Conservation (phyloP, 2,113 vertebrate species). For the Scomber colias region DNA sequence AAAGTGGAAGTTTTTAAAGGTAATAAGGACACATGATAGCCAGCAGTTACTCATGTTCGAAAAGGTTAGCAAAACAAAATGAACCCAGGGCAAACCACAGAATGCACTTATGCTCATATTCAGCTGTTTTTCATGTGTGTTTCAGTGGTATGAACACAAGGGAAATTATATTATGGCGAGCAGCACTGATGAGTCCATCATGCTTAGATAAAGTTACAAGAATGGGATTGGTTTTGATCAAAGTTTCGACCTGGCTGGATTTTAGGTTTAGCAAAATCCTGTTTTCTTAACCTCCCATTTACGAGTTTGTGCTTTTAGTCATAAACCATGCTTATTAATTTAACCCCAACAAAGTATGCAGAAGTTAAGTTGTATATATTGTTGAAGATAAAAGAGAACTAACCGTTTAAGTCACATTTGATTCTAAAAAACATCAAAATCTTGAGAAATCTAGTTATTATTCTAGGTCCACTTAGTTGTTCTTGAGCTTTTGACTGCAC, state of each 20-base stretch:
- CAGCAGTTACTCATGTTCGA: conserved; percentile 65
- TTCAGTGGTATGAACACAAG: background rate
- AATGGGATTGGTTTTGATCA: conserved; percentile 8
- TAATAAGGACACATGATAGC: conserved; percentile 61
- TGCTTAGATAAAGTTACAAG: conserved; percentile 2
- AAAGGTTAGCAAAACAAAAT: conserved; percentile 72
- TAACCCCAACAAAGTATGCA: background rate
- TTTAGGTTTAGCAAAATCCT: background rate
- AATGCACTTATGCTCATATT: conserved; percentile 29
- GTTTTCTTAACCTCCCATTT: background rate
- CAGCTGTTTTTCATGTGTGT: conserved; percentile 12
- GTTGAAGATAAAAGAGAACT: too few species aligned
- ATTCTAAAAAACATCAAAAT: background rate
- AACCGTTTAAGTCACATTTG: background rate
- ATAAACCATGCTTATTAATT: background rate
- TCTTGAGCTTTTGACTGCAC: background rate
- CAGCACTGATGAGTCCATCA: conserved; percentile 8
- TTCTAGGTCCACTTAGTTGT: too few species aligned
- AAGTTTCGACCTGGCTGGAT: background rate
- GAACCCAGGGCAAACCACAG: conserved; percentile 49
- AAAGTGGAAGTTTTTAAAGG: conserved; percentile 51
- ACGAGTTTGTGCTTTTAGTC: background rate
- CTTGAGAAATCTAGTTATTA: background rate
- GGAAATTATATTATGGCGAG: conserved; percentile 22
- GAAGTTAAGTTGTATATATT: too few species aligned